These are phyloP conservation scores for Morpho achilles DNA, from an alignment of 2,888 invertebrate genomes.

Conservation along the genomic window DNA sequence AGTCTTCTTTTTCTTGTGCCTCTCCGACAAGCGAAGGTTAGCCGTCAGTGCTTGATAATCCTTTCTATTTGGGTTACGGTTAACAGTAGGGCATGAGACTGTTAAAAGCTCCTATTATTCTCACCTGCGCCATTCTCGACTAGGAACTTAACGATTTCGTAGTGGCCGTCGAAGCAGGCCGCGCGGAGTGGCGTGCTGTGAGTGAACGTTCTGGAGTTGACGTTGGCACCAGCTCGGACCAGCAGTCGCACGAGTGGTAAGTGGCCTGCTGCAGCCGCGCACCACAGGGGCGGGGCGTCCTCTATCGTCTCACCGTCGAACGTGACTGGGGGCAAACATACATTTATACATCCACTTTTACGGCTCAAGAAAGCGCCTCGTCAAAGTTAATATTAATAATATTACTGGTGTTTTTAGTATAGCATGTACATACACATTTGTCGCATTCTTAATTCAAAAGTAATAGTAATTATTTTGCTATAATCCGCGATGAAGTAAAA, in stretches of 20 bases:
- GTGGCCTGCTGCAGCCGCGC: constrained; percentile 98
- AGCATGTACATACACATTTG: too few relatives aligned
- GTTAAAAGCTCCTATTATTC: constrained; percentile 21
- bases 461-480: too few relatives aligned
- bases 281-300: constrained; percentile 98
- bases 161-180: constrained; percentile 98
- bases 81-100: not conserved
- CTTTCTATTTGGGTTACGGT: too few relatives aligned
- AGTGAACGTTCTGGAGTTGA: constrained; percentile 96
- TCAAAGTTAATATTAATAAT: too few relatives aligned
- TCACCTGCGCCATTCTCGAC: constrained; percentile 92
- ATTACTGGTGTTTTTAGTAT: too few relatives aligned
- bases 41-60: too few relatives aligned
- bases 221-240: constrained; percentile 91
- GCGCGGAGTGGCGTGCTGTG: constrained; percentile 97
- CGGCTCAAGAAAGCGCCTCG: too few relatives aligned
- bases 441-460: too few relatives aligned
- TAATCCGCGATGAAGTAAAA: too few relatives aligned
- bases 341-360: too few relatives aligned
- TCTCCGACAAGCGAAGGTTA: too few relatives aligned
- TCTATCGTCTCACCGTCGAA: constrained; percentile 99
- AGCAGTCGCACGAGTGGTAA: constrained; percentile 90
- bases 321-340: constrained; percentile 82
- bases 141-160: constrained; percentile 95
- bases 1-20: too few relatives aligned